phyloP scores from a whole-genome alignment of 2,888 invertebrate genomes.

The Bombylius discolor region DNA sequence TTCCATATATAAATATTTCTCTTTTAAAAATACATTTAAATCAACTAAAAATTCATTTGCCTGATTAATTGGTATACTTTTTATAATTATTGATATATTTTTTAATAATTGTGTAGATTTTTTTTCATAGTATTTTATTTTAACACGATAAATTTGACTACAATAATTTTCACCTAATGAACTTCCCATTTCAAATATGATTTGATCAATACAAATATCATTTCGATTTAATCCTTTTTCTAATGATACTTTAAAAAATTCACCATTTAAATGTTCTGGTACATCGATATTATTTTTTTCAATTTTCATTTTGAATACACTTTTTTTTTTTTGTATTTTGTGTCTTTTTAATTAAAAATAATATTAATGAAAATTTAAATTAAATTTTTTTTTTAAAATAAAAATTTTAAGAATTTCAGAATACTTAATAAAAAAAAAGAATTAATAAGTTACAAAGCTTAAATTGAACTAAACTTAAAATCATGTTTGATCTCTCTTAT shows the following conservation, averaged over 20 bases:
- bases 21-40: slow-evolving; percentile 36
- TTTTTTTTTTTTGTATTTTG: not conserved
- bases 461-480: no score
- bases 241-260: slow-evolving; percentile 29
- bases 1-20: slow-evolving; percentile 36
- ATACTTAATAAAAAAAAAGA: not conserved
- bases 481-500: no score
- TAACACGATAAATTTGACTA: slow-evolving; percentile 31
- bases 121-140: slow-evolving; percentile 26
- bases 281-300: slow-evolving; percentile 4
- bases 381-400: not conserved
- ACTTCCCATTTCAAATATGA: slow-evolving; percentile 26
- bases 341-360: not conserved
- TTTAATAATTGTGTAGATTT: slow-evolving; percentile 25
- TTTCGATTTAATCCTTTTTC: slow-evolving; percentile 28
- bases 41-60: slow-evolving; percentile 38
- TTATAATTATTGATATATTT: slow-evolving; percentile 29
- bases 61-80: slow-evolving; percentile 28
- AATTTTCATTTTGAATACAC: not conserved
- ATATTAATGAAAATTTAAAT: not conserved
- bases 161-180: slow-evolving; percentile 33
- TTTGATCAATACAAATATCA: slow-evolving; percentile 26
- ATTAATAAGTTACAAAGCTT: no score
- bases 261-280: slow-evolving; percentile 21
- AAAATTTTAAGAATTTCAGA: not conserved